Conservation (phyloP, 2,888 invertebrate genomes). For the Alviniconcha strummeri region DNA sequence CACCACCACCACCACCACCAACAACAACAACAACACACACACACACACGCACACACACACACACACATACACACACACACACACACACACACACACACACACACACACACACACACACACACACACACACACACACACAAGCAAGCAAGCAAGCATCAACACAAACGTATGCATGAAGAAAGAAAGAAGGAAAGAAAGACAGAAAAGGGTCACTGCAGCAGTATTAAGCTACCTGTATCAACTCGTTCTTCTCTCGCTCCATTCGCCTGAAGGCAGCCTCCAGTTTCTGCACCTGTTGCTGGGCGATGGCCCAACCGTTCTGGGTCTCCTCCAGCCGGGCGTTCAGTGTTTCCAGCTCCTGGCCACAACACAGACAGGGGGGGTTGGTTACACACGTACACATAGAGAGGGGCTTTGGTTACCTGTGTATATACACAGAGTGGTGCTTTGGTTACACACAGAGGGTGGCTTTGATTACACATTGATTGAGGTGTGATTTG, state of each 20-base stretch:
- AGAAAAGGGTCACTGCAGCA: no score
- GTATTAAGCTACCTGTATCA: conserved; percentile 52
- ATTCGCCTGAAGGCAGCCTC: conserved; percentile 53
- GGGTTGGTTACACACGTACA: no score
- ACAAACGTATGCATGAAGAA: no score
- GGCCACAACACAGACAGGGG: background rate
- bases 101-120: background rate
- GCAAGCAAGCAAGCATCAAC: background rate
- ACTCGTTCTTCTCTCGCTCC: conserved; percentile 61
- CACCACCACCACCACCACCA: background rate
- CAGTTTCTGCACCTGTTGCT: conserved; percentile 52
- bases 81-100: background rate
- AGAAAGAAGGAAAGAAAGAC: no score
- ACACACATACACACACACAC: background rate
- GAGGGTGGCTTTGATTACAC: no score
- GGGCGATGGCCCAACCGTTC: conserved; percentile 50
- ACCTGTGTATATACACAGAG: no score
- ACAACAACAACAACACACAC: background rate
- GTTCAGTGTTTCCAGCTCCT: conserved; percentile 62
- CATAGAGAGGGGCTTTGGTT: no score
- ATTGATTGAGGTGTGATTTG: no score
- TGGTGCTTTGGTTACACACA: no score
- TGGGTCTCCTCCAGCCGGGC: conserved; percentile 57
- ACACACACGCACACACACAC: background rate
- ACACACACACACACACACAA: background rate